phyloP scores from a whole-genome alignment of 2,113 vertebrate genomes.

The Falcunculus frontatus region DNA sequence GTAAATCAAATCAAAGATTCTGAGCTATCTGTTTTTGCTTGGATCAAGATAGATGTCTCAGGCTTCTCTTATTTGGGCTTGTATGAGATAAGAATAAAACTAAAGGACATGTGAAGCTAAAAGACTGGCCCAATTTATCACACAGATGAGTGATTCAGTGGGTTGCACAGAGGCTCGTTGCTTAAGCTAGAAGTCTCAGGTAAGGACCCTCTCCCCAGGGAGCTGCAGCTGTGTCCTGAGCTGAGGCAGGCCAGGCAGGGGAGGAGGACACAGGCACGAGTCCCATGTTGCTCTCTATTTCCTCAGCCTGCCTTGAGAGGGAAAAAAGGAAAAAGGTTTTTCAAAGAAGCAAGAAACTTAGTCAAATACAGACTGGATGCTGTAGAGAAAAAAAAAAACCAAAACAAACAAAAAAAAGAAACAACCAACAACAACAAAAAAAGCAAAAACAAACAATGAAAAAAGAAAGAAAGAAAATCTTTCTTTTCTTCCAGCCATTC shows the following conservation, averaged over 20 bases:
- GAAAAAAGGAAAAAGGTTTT: neutral
- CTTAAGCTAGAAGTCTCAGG: neutral
- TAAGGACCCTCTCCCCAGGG: neutral
- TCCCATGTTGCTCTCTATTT: neutral
- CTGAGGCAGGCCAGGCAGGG: neutral
- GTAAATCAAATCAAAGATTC: neutral
- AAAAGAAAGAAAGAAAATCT: neutral
- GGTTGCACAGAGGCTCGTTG: rapidly evolving
- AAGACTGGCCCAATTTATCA: neutral
- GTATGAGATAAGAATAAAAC: neutral
- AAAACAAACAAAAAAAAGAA: too few species aligned
- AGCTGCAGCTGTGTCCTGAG: neutral
- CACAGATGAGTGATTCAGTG: rapidly evolving
- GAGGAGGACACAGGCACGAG: rapidly evolving
- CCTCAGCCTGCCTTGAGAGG: neutral
- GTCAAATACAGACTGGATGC: neutral
- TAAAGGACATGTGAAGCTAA: neutral
- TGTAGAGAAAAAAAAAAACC: neutral
- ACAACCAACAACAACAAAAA: neutral
- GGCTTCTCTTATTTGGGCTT: neutral
- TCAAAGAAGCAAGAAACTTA: neutral
- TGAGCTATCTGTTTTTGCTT: neutral
- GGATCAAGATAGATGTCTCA: neutral
- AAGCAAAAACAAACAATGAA: neutral
- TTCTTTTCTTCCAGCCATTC: neutral